Base-by-base conservation (phyloP, 1,140 invertebrate genomes). In the Aphelenchoides fujianensis region DNA sequence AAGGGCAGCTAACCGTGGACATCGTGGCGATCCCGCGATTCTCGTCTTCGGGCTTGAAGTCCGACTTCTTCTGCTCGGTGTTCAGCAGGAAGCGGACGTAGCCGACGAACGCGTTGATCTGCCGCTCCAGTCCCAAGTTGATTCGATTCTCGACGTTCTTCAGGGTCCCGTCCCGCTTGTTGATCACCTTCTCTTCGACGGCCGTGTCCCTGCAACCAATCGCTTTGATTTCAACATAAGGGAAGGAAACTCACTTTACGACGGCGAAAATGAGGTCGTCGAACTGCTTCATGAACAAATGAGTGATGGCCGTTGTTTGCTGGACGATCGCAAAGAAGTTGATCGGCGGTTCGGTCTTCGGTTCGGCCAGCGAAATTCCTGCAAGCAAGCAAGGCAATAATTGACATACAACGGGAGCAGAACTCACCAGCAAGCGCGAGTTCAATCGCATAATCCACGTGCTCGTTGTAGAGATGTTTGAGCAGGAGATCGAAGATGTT, bases 391-490 rank as follows among this genome's bases (percentile, higher is more conserved):
- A n/a, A 2, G 0, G 30, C 27, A 67, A 76, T 19, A 36, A 3
- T 70, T 27, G 27, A 68, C 1, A 3, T n/a, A 68, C 12, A 68
- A 68, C 3, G 1, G n/a, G n/a, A 68, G 3, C 7, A 59, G 9
- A 34, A 12, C 70, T 62, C 80, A 86, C 87, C 84, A 74, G 95
- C 92, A 53, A 98, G 85, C 0, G 92, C 95, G 23, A 98, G 83
- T 85, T 98, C 95, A 7, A 98, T 79, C 0, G 94, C 95, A 87
- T 98, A 98, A 85, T 97, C 93, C 0, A 98, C 91, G 84, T 97
- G 94, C 80, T 98, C 94, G 16, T 90, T 89, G 70, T 96, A 89
- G 0, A 98, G 85, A 84, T 91, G 91, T 74, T 93, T 91, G 3
- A 95, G 87, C 23, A 97, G 84, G 32, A 93, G 89, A 73, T 97